Base-by-base conservation (phyloP, 2,888 invertebrate genomes). In the Desoria tigrina region DNA sequence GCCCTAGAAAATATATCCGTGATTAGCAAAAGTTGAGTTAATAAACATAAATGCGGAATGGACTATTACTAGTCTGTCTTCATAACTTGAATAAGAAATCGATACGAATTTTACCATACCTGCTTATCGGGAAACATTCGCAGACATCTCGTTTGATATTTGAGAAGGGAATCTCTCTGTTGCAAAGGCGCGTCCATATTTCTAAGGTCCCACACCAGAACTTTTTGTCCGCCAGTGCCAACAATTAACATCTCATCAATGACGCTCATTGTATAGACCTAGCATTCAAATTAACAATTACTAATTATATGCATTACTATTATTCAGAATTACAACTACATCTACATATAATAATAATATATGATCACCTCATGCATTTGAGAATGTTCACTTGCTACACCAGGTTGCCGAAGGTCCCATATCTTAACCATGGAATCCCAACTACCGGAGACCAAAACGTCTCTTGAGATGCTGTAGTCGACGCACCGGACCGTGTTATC, bases 121-220 rank as follows among this genome's bases (percentile, higher is more conserved):
- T 92, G 89, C 78, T 90, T 90, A 77, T 90, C 90, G 0, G 92
- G 92, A 78, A 92, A 92, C 71, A 90, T 87, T 74, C 87, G 84
- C 73, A 99, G 94, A 74, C 93, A 93, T 21, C 99, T 84, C 0
- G 98, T 99, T 82, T 99, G 99, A 81, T 94, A 99, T 81, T 98
- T 99, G 3, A 99, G 85, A 73, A 94, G 94, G 0, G 97, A 97
- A 80, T 99, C 99, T 14, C 98, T 84, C 75, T 92, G 86, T 81
- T 98, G 97, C 78, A 94, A 88, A 58, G 95, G 94, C 68, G 90
- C 90, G 0, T 89, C 89, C 91, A 97, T 94, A 79, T 97, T 96
- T 62, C 98, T 85, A 45, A 99, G 85, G 79, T 99, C 99, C 97
- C 97, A 99, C 28, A 99, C 93, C 60, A 93, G 86, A 63, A 99